Conservation (phyloP, 2,797 vertebrate genomes). For the Eulemur rubriventer region DNA sequence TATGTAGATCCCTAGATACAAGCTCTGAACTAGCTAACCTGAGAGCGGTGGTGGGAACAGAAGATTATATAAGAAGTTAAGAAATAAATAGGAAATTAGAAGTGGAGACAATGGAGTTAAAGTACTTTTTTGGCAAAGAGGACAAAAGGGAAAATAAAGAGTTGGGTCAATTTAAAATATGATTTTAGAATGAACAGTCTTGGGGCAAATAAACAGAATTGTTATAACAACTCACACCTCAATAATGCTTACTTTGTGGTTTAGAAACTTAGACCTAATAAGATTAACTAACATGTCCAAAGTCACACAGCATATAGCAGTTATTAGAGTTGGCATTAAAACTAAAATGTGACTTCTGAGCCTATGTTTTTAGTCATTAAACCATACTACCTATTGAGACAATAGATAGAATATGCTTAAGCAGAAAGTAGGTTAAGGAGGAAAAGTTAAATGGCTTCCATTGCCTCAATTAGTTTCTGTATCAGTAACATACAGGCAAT, state of each 20-base stretch:
- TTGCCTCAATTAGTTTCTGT: neutral
- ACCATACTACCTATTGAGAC: neutral
- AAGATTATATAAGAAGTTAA: neutral
- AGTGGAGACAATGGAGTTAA: neutral
- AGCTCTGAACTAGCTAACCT: neutral
- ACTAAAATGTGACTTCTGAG: constrained; percentile 2
- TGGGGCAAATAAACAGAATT: neutral
- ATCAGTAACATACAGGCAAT: neutral
- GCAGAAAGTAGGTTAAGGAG: neutral
- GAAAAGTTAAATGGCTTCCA: constrained; percentile 25
- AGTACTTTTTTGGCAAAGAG: neutral
- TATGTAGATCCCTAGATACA: neutral
- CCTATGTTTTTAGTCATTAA: constrained; percentile 11
- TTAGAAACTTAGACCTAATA: neutral
- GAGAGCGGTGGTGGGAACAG: neutral
- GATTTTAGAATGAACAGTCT: neutral
- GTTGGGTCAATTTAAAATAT: neutral
- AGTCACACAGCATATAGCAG: neutral
- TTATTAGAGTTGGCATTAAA: neutral
- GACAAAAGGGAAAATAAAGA: neutral
- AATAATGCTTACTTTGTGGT: neutral
- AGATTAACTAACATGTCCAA: neutral
- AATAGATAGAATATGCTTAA: neutral
- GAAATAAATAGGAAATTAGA: constrained; percentile 7
- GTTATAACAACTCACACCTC: neutral